Percentiles rank a stretch among this genome's conserved stretches.
Conservation (phyloP, 2,888 invertebrate species). For the Xylophagus ater region DNA sequence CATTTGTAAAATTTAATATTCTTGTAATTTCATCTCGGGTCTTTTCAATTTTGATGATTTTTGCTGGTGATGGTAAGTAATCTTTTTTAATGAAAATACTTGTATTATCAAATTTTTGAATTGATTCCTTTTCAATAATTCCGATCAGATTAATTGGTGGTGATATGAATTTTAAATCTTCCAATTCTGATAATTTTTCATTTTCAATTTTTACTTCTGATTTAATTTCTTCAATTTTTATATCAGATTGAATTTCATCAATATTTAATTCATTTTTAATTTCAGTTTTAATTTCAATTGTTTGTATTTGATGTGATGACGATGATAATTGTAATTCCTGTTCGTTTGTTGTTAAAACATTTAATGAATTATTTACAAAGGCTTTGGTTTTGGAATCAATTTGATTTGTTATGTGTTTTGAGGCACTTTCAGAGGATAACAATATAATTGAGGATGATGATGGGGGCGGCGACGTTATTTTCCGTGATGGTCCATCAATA, state of each 20-base stretch:
- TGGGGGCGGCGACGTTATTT: not conserved
- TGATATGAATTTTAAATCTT: not conserved
- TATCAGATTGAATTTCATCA: not conserved
- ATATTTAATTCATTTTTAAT: not conserved
- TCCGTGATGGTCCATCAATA: too few relatives aligned
- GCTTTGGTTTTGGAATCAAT: conserved; percentile 8
- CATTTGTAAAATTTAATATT: conserved; percentile 28
- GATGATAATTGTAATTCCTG: too few relatives aligned
- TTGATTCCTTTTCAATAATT: not conserved
- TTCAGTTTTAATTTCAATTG: not conserved
- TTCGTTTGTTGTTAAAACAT: too few relatives aligned
- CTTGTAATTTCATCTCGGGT: conserved; percentile 34
- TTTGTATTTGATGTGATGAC: too few relatives aligned
- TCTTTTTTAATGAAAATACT: conserved; percentile 20
- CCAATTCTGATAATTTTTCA: too few relatives aligned
- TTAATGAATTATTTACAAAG: too few relatives aligned
- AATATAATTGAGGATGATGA: not conserved
- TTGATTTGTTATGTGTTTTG: conserved; percentile 11
- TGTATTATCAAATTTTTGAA: not conserved
- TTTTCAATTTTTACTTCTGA: not conserved
- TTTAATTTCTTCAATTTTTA: conserved; percentile 1
- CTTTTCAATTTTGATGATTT: conserved; percentile 22
- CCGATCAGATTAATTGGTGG: not conserved
- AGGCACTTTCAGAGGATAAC: conserved; percentile 15
- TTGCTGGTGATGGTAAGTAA: conserved; percentile 17